phyloP scores from a whole-genome alignment of 1,140 invertebrate genomes.

The Homalodisca vitripennis region DNA sequence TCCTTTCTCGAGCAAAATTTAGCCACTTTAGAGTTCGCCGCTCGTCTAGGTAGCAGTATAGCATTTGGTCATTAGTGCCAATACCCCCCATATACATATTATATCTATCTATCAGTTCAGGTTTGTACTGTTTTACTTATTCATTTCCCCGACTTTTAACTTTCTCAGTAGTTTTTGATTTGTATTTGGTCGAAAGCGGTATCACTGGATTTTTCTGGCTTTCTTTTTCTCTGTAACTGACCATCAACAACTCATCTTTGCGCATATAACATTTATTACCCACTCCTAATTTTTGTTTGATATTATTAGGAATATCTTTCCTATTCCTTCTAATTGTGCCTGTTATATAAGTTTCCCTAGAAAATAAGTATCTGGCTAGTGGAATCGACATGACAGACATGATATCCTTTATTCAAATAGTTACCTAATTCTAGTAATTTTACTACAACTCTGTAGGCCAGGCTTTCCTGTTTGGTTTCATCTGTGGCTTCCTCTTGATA shows the following conservation, averaged over 20 bases:
- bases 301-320: background rate
- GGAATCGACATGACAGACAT: background rate
- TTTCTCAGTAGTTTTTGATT: background rate
- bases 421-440: background rate
- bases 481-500: background rate
- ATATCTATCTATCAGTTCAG: background rate
- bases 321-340: background rate
- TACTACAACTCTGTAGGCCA: background rate
- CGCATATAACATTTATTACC: background rate
- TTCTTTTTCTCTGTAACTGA: background rate
- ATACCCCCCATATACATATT: background rate
- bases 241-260: background rate
- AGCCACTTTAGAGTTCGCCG: too few relatives aligned
- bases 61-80: background rate
- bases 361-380: background rate
- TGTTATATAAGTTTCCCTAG: background rate
- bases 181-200: background rate
- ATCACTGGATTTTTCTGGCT: background rate
- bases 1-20: too few relatives aligned
- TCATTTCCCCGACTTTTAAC: background rate
- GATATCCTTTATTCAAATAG: background rate
- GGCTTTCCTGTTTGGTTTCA: too few relatives aligned
- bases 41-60: too few relatives aligned
- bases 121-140: background rate
- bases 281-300: background rate